Percentiles rank a stretch among this genome's conserved stretches.
Conservation (phyloP, 1,140 invertebrate species). For the Coptotermes formosanus region DNA sequence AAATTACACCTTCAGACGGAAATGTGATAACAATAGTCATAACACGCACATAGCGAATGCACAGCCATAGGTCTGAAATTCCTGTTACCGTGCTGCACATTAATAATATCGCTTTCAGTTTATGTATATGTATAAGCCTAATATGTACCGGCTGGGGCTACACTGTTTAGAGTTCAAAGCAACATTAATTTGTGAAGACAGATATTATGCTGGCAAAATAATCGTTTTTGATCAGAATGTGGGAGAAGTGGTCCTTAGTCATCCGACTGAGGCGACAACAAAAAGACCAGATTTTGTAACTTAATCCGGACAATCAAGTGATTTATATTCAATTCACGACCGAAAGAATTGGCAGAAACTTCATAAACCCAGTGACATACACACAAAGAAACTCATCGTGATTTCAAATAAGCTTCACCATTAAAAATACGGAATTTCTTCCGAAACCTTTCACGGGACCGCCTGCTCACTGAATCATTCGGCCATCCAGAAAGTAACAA, state of each 20-base stretch:
- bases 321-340: not conserved
- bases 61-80: not conserved
- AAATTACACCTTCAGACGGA: no score
- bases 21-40: no score
- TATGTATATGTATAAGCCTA: not conserved
- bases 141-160: not conserved
- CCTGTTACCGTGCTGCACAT: not conserved
- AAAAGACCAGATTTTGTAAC: not conserved
- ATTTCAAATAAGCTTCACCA: not conserved
- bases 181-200: not conserved
- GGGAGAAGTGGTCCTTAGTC: not conserved
- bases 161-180: not conserved
- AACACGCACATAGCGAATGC: no score
- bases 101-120: no score
- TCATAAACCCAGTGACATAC: not conserved
- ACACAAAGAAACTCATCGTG: not conserved
- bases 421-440: not conserved
- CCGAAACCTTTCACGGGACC: not conserved
- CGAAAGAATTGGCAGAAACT: not conserved
- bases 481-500: not conserved
- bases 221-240: not conserved
- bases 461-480: not conserved
- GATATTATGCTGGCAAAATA: not conserved
- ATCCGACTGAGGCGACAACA: not conserved
- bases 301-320: constrained; percentile 12